Percentiles rank a stretch among this genome's conserved stretches.
Evolutionary conservation across 1,140 invertebrate species (phyloP).

Genomic region (Ericerus pela): DNA sequence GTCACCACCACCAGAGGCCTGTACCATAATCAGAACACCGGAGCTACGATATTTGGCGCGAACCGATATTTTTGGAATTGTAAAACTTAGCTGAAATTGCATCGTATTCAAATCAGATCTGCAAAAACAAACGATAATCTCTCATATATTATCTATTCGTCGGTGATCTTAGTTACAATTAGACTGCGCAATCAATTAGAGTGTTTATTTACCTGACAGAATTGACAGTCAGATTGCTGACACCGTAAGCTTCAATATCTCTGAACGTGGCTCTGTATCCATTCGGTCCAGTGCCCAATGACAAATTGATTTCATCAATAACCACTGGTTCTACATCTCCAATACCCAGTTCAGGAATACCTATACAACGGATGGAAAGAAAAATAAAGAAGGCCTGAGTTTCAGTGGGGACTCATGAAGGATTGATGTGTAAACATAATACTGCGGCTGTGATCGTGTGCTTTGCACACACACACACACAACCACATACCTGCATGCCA

Average conservation of each 20-base stretch:
- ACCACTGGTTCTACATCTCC: constrained; percentile 53
- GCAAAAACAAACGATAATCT: constrained; percentile 24
- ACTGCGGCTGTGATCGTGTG: too few relatives aligned
- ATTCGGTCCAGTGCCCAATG: constrained; percentile 55
- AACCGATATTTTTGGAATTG: constrained; percentile 58
- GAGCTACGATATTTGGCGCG: constrained; percentile 58
- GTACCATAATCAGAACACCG: constrained; percentile 57
- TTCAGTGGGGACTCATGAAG: too few relatives aligned
- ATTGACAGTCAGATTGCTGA: constrained; percentile 57
- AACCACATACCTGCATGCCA: too few relatives aligned
- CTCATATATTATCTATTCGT: not conserved
- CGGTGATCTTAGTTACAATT: not conserved
- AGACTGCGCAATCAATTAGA: not conserved
- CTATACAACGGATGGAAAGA: constrained; percentile 22
- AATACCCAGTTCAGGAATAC: constrained; percentile 47
- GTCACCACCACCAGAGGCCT: constrained; percentile 62
- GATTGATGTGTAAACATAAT: too few relatives aligned
- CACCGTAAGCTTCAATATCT: constrained; percentile 59
- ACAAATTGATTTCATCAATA: constrained; percentile 62
- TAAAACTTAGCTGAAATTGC: constrained; percentile 60
- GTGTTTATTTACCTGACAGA: constrained; percentile 44
- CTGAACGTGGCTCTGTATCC: constrained; percentile 61
- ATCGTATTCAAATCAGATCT: constrained; percentile 56
- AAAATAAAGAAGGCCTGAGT: too few relatives aligned
- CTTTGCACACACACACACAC: too few relatives aligned